These are phyloP conservation scores for Halictus quadricinctus DNA, from an alignment of 2,888 invertebrate genomes.

Conservation along the genomic window DNA sequence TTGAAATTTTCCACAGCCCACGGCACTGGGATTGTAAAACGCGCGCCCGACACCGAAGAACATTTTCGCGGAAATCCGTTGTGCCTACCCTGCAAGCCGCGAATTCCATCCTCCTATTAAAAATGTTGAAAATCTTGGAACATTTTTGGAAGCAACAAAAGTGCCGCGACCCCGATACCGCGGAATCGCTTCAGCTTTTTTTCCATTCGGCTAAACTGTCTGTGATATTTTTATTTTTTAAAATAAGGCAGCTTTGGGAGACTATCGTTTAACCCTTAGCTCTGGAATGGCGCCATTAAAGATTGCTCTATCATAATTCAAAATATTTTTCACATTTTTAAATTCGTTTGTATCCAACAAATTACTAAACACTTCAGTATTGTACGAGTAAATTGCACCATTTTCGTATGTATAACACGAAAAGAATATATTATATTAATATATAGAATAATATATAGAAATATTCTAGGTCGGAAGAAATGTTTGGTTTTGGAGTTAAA, in stretches of 20 bases:
- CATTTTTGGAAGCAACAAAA: not conserved
- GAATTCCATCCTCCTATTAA: conserved; percentile 6
- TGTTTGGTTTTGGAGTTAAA: no score
- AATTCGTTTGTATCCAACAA: no score
- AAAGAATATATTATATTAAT: no score
- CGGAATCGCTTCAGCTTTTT: not conserved
- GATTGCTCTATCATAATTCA: no score
- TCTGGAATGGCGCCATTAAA: no score
- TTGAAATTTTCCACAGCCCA: conserved; percentile 28
- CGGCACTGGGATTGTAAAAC: conserved; percentile 22
- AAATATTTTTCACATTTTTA: no score
- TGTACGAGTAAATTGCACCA: no score
- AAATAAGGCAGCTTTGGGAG: not conserved
- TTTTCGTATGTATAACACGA: no score
- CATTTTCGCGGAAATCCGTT: not conserved
- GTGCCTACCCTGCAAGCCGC: not conserved
- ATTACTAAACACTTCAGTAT: no score
- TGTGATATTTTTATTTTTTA: not conserved
- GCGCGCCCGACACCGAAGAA: conserved; percentile 1
- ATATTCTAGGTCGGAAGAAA: no score
- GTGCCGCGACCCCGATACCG: not conserved
- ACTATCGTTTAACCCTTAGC: not conserved
- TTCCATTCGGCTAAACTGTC: not conserved
- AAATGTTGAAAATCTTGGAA: not conserved
- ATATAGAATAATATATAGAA: no score